Percentiles rank a stretch among this genome's conserved stretches.
Conservation (phyloP, 2,797 vertebrate genomes). For the Tadarida brasiliensis region DNA sequence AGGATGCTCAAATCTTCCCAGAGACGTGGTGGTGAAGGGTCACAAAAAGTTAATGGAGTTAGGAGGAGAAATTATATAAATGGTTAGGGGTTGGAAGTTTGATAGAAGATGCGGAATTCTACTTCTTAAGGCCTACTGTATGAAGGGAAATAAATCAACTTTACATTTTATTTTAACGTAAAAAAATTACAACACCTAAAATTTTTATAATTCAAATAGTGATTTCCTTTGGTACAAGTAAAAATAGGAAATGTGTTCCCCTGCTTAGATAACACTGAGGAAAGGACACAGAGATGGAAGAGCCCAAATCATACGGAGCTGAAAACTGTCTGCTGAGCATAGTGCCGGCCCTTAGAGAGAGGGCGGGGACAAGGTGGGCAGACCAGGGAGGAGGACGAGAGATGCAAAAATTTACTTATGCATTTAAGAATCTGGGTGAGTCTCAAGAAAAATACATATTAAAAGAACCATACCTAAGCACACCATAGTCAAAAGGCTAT, state of each 20-base stretch:
- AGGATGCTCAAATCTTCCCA: neutral
- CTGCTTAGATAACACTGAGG: neutral
- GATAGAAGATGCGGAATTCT: neutral
- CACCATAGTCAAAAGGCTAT: neutral
- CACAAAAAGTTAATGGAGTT: neutral
- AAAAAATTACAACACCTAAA: neutral
- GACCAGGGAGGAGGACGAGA: no score
- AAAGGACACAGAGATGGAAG: neutral
- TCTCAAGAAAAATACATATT: neutral
- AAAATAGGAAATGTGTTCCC: neutral
- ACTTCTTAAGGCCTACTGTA: neutral
- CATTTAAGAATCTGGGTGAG: neutral
- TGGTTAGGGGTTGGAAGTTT: neutral
- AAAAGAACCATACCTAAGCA: neutral
- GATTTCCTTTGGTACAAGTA: neutral
- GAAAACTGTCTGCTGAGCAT: fast-evolving
- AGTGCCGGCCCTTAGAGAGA: neutral
- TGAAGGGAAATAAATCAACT: neutral
- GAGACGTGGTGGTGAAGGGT: neutral
- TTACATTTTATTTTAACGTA: neutral
- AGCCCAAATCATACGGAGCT: neutral
- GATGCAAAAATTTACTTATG: neutral
- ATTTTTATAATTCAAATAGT: neutral
- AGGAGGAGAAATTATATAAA: neutral
- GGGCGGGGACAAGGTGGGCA: fast-evolving